phyloP scores from a whole-genome alignment of 1,140 invertebrate species.

The Drosophila ficusphila region DNA sequence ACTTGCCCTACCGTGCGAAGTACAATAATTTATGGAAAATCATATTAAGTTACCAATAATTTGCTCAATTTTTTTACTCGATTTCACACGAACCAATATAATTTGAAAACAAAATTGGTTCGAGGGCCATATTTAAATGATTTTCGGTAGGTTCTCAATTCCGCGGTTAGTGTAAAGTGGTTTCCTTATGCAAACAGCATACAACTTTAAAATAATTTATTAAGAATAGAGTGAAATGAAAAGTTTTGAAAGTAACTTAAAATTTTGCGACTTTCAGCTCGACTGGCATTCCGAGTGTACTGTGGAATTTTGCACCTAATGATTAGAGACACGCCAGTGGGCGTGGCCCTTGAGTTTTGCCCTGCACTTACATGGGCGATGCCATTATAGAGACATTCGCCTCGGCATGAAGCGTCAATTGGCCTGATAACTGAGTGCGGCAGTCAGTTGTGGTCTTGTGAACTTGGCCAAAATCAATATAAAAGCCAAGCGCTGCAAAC shows the following conservation, averaged over 20 bases:
- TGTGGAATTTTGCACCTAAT: constrained; percentile 20
- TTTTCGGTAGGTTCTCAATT: no score
- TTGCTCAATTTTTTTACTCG: no score
- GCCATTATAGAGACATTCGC: constrained; percentile 45
- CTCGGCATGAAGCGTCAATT: constrained; percentile 33
- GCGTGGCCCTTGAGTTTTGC: constrained; percentile 17
- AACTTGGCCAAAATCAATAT: constrained; percentile 64
- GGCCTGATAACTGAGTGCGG: constrained; percentile 42
- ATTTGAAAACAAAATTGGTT: no score
- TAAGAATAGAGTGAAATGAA: no score
- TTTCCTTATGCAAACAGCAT: no score
- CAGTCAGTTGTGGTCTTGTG: constrained; percentile 12
- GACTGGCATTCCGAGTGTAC: neutral
- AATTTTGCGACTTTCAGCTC: neutral
- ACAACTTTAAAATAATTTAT: no score
- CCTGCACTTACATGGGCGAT: constrained; percentile 23
- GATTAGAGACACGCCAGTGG: constrained; percentile 59
- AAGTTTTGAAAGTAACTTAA: neutral
- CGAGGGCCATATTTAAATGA: no score
- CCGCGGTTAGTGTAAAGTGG: no score
- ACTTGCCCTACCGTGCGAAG: no score
- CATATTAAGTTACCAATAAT: no score
- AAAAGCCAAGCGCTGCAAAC: constrained; percentile 57
- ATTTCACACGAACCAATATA: no score
- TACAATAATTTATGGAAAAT: no score